These are phyloP conservation scores for Drosophila ficusphila DNA, from an alignment of 1,140 invertebrate species.

Conservation along the genomic window DNA sequence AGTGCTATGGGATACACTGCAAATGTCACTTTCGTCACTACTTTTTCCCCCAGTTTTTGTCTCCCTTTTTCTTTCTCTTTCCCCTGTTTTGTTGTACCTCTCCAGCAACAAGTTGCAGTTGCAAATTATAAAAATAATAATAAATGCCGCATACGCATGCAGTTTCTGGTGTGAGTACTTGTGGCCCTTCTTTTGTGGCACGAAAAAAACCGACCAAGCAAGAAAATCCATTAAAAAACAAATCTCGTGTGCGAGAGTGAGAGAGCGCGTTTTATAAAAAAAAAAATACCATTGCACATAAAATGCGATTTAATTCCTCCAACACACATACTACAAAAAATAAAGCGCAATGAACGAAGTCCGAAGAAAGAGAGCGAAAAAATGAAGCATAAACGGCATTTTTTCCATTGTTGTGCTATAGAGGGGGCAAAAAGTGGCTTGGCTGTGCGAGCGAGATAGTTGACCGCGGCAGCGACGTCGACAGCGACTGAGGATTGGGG, in stretches of 20 bases:
- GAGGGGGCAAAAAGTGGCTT: neutral
- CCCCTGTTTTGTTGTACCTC: neutral
- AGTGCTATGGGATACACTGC: constrained; percentile 20
- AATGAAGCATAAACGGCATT: constrained; percentile 67
- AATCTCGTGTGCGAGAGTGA: constrained; percentile 48
- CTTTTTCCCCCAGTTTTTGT: constrained; percentile 10
- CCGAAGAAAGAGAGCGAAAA: constrained; percentile 50
- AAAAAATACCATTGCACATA: constrained; percentile 51
- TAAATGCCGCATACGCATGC: constrained; percentile 28
- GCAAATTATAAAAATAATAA: constrained; percentile 44
- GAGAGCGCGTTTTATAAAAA: constrained; percentile 30
- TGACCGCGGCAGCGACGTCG: constrained; percentile 37
- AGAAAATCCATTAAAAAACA: constrained; percentile 70
- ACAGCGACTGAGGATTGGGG: constrained; percentile 34
- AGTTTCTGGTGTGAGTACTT: constrained; percentile 25
- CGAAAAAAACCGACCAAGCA: constrained; percentile 69
- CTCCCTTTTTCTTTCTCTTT: neutral
- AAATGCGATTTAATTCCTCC: constrained; percentile 80
- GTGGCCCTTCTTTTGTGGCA: constrained; percentile 74
- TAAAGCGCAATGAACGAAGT: constrained; percentile 81
- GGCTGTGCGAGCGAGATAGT: constrained; percentile 46
- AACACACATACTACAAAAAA: constrained; percentile 51
- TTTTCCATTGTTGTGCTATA: constrained; percentile 58
- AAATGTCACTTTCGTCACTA: constrained; percentile 46
- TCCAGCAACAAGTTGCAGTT: constrained; percentile 70